Evolutionary conservation across 1,140 invertebrate species (phyloP).

Genomic region (Nymphalis io): DNA sequence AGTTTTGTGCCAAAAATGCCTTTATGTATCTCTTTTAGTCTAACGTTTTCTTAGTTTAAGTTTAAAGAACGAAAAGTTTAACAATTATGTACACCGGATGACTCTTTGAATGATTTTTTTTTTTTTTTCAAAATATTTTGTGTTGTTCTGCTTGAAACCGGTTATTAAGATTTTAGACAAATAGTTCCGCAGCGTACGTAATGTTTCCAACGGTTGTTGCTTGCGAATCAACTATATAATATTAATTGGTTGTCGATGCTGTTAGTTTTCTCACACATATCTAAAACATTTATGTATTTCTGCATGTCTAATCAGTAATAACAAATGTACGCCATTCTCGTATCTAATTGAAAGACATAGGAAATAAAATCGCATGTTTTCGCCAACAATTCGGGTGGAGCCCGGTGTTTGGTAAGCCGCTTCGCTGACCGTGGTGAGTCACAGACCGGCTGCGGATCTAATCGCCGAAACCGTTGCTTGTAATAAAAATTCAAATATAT

Average conservation of each 20-base stretch:
- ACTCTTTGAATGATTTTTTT: neutral
- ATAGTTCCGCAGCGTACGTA: conserved; percentile 10
- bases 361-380: conserved; percentile 21
- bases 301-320: neutral
- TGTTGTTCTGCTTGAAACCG: conserved; percentile 11
- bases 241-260: neutral
- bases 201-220: conserved; percentile 27
- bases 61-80: neutral
- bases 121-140: neutral
- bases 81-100: neutral
- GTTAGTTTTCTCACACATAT: conserved; percentile 21
- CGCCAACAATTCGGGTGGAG: conserved; percentile 29
- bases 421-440: conserved; percentile 56
- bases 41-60: neutral
- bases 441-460: conserved; percentile 48
- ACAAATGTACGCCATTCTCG: conserved; percentile 11
- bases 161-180: conserved; percentile 21
- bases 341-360: conserved; percentile 18
- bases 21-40: neutral
- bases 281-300: neutral
- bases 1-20: neutral
- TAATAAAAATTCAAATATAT: conserved; percentile 59
- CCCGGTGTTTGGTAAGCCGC: conserved; percentile 24
- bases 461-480: conserved; percentile 63
- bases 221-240: conserved; percentile 21